Base-by-base conservation (phyloP, 1,140 invertebrate species). In the Drosophila biarmipes region DNA sequence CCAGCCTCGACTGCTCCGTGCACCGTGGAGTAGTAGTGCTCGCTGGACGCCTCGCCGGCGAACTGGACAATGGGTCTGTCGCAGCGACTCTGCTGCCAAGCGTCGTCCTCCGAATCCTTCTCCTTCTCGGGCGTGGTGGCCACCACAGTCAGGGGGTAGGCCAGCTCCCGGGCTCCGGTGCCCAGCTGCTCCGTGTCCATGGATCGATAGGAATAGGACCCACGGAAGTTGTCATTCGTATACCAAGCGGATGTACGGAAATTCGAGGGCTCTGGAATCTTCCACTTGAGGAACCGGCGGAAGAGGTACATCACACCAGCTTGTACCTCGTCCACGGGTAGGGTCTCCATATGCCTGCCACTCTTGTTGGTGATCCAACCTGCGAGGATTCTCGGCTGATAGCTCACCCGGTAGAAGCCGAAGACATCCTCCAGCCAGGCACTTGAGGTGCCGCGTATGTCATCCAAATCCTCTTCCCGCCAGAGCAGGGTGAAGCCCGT, bases 1-100 rank as follows among this genome's bases (percentile, higher is more conserved):
- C 96, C 97, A 10, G 95, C 94, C 91, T 96, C 95, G 2, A 97
- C 92, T 1, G 97, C 97, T 12, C 97, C 97, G 91, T 98, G 97
- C 0, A 96, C 96, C 1, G 96, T 96, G 12, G 95, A 95, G 89
- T 95, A 96, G 82, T 94, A 94, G 73, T 94, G 92, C 35, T 94
- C 91, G 56, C 95, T 94, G 2, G 95, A 95, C 0, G 95, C 95
- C 92, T 96, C 96, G 0, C 96, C 96, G 14, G 94, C 95, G 79
- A 96, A 96, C n/a, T 96, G 84, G 12, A 95, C 93, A 29, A 96
- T 85, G 11, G 95, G 95, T 29, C 93, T 80, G 29, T 91, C 85
- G 38, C 87, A 91, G 69, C 87, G 87, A 34, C 73, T 91, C 72
- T 91, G 90, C 19, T 63, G 67, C 15, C 56, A 57, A 46, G 35